Percentiles rank a stretch among this genome's conserved stretches.
These are phyloP conservation scores for Terrapene triunguis DNA, from an alignment of 2,113 vertebrate species.

Conservation along the genomic window DNA sequence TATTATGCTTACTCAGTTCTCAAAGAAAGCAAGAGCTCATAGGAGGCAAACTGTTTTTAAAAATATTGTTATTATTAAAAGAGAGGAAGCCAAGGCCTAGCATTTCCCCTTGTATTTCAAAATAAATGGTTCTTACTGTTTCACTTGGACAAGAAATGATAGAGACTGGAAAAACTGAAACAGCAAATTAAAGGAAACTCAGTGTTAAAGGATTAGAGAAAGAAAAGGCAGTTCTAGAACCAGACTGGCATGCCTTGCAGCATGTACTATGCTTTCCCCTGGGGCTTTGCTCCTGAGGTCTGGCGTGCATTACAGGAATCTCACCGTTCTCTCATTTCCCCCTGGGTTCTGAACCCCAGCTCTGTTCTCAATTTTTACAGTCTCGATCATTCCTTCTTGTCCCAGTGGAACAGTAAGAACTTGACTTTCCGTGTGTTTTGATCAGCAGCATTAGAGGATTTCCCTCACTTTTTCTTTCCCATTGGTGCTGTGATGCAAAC, in stretches of 20 bases:
- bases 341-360: not conserved
- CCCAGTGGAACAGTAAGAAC: not conserved
- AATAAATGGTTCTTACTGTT: not conserved
- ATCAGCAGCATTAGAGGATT: not conserved
- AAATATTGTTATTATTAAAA: slow-evolving; percentile 13
- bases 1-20: slow-evolving; percentile 63
- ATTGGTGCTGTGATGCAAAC: not conserved
- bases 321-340: not conserved
- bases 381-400: not conserved
- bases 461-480: not conserved
- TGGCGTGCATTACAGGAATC: not conserved
- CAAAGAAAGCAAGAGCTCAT: not conserved
- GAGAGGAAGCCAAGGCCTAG: not conserved
- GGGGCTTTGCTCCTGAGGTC: rapidly evolving
- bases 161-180: not conserved
- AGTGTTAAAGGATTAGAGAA: not conserved
- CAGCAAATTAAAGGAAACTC: not conserved
- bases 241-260: rapidly evolving
- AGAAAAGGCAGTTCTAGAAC: not conserved
- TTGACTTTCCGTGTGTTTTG: not conserved
- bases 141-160: not conserved
- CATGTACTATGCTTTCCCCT: not conserved
- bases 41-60: slow-evolving; percentile 27
- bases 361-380: not conserved
- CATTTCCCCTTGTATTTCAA: not conserved